Base-by-base conservation (phyloP, 2,113 vertebrate species). In the Myotis brandtii region DNA sequence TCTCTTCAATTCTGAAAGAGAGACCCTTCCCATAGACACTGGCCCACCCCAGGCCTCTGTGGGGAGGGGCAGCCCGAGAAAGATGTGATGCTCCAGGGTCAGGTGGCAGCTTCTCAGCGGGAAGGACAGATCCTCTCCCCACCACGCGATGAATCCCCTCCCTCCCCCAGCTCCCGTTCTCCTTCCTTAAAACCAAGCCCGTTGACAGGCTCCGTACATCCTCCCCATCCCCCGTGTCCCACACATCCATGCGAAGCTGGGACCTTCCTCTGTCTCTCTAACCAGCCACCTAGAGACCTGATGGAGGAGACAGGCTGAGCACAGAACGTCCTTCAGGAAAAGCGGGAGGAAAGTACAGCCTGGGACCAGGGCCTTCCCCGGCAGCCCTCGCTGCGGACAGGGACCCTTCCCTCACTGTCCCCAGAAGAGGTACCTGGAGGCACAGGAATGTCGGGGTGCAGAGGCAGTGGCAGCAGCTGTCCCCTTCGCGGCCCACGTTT, bases 161-260 rank as follows among this genome's bases (percentile, higher is more conserved):
- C 54, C 43, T 10, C 1, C 17, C 62, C 62, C 62, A 21, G 54
- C 17, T 27, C 1, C 21, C 70, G 5, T 18, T 62, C 69, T 79
- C 54, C 50, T 37, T 13, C 50, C 6, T 62, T 20, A 37, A 52
- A 69, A 52, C 4, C 12, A 6, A 6, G 25, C 7, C 37, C 14
- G 0, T 0, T 8, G 11, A 1, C 46, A 73, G 67, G 3, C 18
- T 75, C 62, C 2, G 1, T 16, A 67, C 27, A 64, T 37, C 37
- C 4, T 20, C 27, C 3, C 14, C 2, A 12, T 25, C 21, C 23
- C n/a, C 23, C 3, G 1, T 21, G 6, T 34, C 10, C n/a, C 30
- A 18, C 20, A 37, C 66, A 23, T 17, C 13, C 50, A 50, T 1
- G 32, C 30, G 54, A 9, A 89, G 30, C n/a, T 46, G 32, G 18